These are phyloP conservation scores for Neodon shergylaensis DNA, from an alignment of 2,113 vertebrate genomes.

Conservation along the genomic window DNA sequence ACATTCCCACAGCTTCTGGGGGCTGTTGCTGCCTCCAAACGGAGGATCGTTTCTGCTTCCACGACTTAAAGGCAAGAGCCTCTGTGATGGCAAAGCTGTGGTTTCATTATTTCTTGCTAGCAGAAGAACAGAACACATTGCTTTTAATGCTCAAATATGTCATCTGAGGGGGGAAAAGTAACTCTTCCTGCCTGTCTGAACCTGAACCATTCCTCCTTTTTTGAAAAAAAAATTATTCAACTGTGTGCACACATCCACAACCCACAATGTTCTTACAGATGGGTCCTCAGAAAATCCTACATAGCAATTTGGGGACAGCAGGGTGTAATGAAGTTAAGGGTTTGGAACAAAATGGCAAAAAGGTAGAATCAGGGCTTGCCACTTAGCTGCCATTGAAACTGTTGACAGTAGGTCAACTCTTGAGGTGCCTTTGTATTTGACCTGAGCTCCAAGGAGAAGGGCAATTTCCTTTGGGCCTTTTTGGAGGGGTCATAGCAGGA, in stretches of 20 bases:
- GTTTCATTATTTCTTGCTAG: conserved; percentile 83
- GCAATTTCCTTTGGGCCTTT: background rate
- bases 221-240: conserved; percentile 69
- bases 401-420: background rate
- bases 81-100: conserved; percentile 65
- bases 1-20: conserved; percentile 77
- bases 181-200: conserved; percentile 76
- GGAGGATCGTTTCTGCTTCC: conserved; percentile 74
- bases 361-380: fast-evolving
- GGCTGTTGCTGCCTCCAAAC: conserved; percentile 82
- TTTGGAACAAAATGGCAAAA: conserved; percentile 67
- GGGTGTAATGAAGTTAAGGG: conserved; percentile 77
- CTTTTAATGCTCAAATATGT: conserved; percentile 81
- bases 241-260: conserved; percentile 74
- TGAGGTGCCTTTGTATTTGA: background rate
- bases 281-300: conserved; percentile 79
- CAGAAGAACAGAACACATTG: conserved; percentile 81
- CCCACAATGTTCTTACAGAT: conserved; percentile 66
- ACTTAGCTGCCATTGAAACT: conserved; percentile 37
- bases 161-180: conserved; percentile 75
- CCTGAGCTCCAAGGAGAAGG: fast-evolving
- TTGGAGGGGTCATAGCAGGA: background rate
- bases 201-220: conserved; percentile 70
- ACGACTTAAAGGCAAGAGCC: conserved; percentile 74
- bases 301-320: conserved; percentile 77